Base-by-base conservation (phyloP, 2,888 invertebrate genomes). In the Lithophane socia region DNA sequence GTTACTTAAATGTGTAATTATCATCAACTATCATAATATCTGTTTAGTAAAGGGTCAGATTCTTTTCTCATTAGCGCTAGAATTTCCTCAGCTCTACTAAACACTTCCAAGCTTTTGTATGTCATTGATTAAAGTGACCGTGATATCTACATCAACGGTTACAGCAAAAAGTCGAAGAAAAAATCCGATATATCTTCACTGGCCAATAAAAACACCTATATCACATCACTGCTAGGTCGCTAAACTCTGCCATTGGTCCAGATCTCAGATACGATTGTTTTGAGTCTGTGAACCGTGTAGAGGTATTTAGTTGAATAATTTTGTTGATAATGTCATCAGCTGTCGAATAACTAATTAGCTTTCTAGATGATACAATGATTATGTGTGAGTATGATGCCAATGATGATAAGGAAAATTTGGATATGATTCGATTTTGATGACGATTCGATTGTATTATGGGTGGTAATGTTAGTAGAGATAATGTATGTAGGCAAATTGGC, bases 291-390 rank as follows among this genome's bases (percentile, higher is more conserved):
- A 85, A 87, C 82, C 88, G 71, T 83, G 82, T 80, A 82, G 73
- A 81, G 73, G 75, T 82, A 79, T 82, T 81, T 75, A 85, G 77
- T 84, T 86, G 81, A 85, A 90, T 87, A 87, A 87, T 88, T 85
- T 84, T 52, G 64, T 16, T 75, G 90, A 92, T 92, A 91, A 80
- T 90, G 92, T 92, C 91, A 83, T 87, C 90, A 73, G 63, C 79
- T 81, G 86, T 86, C 84, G 60, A 81, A 80, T 49, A 72, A 16
- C 72, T 82, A 80, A 82, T 88, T 89, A 83, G 78, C 84, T 88
- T 88, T 89, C 82, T 82, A 76, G 77, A 77, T 72, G 76, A 73
- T 75, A 75, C 13, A 70, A 82, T 65, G 70, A 73, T 77, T 72
- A 60, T 69, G 12, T 65, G 71, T 67, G 64, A 60, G 12, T 21